Conservation (phyloP, 2,888 invertebrate species). For the Nowickia ferox region DNA sequence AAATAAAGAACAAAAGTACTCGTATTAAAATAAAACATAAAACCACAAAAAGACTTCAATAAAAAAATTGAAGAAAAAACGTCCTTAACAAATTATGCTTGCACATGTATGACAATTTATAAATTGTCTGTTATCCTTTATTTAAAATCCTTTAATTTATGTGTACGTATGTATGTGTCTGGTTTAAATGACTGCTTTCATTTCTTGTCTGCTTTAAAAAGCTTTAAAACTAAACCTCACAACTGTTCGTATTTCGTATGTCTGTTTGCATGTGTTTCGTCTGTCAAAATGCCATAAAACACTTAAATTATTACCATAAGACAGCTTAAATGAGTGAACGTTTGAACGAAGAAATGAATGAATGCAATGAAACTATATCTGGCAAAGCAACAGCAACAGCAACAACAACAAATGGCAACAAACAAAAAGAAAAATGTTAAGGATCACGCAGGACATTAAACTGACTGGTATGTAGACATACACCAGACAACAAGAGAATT, state of each 20-base stretch:
- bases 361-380: slow-evolving; percentile 38
- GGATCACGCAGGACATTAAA: slow-evolving; percentile 70
- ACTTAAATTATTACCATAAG: slow-evolving; percentile 64
- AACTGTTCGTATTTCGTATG: background rate
- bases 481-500: slow-evolving; percentile 36
- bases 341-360: slow-evolving; percentile 11
- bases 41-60: slow-evolving; percentile 45
- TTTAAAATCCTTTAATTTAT: slow-evolving; percentile 66
- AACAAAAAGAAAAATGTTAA: slow-evolving; percentile 48
- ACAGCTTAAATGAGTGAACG: slow-evolving; percentile 33
- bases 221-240: slow-evolving; percentile 21
- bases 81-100: slow-evolving; percentile 24
- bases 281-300: slow-evolving; percentile 57
- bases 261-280: slow-evolving; percentile 20
- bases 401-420: slow-evolving; percentile 26
- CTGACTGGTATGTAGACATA: slow-evolving; percentile 50
- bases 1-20: background rate
- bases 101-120: slow-evolving; percentile 53
- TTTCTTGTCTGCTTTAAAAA: slow-evolving; percentile 14
- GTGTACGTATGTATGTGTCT: slow-evolving; percentile 24
- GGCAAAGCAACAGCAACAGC: slow-evolving; percentile 16
- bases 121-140: slow-evolving; percentile 57
- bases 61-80: slow-evolving; percentile 9
- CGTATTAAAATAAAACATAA: slow-evolving; percentile 12
- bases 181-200: background rate